Evolutionary conservation across 2,113 vertebrate genomes (phyloP).

Genomic region (Tylochromis polylepis): DNA sequence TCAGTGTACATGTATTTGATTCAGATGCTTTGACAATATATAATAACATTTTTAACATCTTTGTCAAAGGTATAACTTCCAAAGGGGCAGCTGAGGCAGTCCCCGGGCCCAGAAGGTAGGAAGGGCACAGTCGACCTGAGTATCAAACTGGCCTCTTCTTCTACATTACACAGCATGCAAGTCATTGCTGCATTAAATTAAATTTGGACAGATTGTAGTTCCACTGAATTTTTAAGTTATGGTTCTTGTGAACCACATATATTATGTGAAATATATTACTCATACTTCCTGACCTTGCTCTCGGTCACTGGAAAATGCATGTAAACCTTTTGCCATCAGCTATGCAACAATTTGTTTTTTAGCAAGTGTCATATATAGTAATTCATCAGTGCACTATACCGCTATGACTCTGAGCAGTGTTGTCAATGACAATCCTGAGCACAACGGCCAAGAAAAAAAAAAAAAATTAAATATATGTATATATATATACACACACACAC

Average conservation of each 20-base stretch:
- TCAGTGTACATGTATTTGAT: neutral
- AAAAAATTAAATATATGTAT: too few species aligned
- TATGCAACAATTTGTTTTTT: neutral
- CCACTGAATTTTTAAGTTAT: neutral
- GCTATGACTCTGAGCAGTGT: neutral
- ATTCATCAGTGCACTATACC: neutral
- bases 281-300: neutral
- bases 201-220: neutral
- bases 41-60: neutral
- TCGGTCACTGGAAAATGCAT: neutral
- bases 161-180: neutral
- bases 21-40: neutral
- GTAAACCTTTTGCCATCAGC: neutral
- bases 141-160: neutral
- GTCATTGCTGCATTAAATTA: neutral
- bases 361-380: neutral
- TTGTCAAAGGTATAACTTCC: neutral
- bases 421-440: too few species aligned
- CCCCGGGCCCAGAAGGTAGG: neutral
- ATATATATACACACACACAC: too few species aligned
- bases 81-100: neutral
- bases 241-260: neutral
- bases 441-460: rapidly evolving
- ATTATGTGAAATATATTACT: neutral
- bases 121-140: neutral